Evolutionary conservation across 2,797 vertebrate species (phyloP).

Genomic region (Paramormyrops hopkinsi): DNA sequence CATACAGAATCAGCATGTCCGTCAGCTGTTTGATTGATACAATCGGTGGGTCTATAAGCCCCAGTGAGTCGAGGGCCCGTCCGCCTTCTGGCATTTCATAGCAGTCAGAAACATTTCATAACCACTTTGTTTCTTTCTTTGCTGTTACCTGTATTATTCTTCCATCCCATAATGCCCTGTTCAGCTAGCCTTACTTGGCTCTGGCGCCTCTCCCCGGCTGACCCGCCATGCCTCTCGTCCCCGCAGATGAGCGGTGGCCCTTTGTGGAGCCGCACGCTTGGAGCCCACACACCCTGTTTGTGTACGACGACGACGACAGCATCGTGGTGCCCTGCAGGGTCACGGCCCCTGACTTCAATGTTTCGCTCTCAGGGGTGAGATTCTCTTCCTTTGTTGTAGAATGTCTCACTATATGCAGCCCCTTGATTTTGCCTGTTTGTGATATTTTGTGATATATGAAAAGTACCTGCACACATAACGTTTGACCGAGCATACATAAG

Average conservation of each 20-base stretch:
- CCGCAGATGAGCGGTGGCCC: slow-evolving; percentile 64
- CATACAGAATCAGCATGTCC: neutral
- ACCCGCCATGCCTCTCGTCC: neutral
- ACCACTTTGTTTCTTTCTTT: neutral
- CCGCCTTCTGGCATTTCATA: neutral
- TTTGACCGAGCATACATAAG: neutral
- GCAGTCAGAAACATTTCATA: neutral
- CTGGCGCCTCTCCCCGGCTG: neutral
- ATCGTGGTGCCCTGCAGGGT: slow-evolving; percentile 75
- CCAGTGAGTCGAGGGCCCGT: neutral
- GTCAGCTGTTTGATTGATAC: neutral
- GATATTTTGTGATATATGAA: neutral
- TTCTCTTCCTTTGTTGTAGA: neutral
- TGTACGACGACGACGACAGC: slow-evolving; percentile 35
- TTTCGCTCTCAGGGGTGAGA: slow-evolving; percentile 65
- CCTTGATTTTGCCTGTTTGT: neutral
- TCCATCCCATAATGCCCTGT: neutral
- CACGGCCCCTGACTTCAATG: slow-evolving; percentile 61
- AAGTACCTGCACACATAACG: neutral
- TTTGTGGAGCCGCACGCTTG: slow-evolving; percentile 54
- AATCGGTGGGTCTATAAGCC: neutral
- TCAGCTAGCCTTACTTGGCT: neutral
- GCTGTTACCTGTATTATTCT: neutral
- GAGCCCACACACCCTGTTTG: slow-evolving; percentile 22
- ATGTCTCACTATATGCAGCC: neutral